Conservation (phyloP, 1,140 invertebrate species). For the Drosophila asahinai region DNA sequence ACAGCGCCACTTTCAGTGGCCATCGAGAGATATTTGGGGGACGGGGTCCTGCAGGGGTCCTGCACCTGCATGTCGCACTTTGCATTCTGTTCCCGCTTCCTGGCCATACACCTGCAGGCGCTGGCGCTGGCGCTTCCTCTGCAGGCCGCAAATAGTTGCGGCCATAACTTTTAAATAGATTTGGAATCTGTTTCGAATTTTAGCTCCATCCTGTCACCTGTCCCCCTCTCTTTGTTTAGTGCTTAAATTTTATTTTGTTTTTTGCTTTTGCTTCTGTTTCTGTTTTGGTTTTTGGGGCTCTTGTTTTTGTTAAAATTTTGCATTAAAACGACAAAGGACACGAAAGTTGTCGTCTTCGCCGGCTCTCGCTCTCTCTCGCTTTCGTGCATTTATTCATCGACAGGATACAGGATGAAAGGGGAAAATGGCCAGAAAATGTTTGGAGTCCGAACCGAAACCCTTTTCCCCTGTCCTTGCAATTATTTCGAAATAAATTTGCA, state of each 20-base stretch:
- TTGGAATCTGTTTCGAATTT: conserved; percentile 64
- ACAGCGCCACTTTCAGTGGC: conserved; percentile 57
- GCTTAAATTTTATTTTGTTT: conserved; percentile 22
- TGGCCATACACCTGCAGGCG: conserved; percentile 29
- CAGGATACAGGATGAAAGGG: neutral
- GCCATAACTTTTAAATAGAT: conserved; percentile 67
- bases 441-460: conserved; percentile 2
- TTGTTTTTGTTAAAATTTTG: conserved; percentile 2
- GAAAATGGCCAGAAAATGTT: conserved; percentile 41
- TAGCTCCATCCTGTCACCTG: neutral
- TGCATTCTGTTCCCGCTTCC: conserved; percentile 40
- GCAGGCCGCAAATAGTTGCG: conserved; percentile 45
- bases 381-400: neutral
- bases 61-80: conserved; percentile 44
- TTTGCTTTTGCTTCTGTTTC: neutral
- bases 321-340: conserved; percentile 4
- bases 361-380: no score
- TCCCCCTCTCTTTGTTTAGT: conserved; percentile 18
- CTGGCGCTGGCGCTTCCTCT: neutral
- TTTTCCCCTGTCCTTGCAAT: conserved; percentile 1
- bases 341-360: conserved; percentile 7
- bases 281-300: neutral
- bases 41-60: neutral
- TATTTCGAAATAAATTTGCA: conserved; percentile 52
- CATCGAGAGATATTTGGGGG: conserved; percentile 21